A percentile compares a stretch with the other conserved stretches of the same genome.
These are phyloP conservation scores for Enteromius afrohamiltoni DNA, from an alignment of 2,797 vertebrate genomes.

Conservation along the genomic window DNA sequence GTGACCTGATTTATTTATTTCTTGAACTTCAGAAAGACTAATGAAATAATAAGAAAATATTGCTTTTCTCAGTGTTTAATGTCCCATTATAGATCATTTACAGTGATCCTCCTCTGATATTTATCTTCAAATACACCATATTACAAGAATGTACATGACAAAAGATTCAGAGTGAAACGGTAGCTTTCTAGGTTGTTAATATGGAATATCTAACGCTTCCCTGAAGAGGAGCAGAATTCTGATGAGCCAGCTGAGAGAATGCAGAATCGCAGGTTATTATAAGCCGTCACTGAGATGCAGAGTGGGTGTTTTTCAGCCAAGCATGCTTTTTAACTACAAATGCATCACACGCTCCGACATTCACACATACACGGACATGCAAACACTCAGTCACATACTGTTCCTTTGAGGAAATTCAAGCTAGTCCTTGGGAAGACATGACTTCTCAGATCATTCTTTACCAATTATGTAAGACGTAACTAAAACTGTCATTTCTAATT, in stretches of 20 bases:
- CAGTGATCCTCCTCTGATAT: constrained; percentile 4
- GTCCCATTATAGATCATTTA: background rate
- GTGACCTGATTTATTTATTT: background rate
- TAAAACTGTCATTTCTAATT: constrained; percentile 38
- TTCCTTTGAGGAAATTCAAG: constrained; percentile 33
- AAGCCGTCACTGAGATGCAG: constrained; percentile 61
- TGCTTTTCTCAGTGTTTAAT: background rate
- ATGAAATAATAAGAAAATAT: background rate
- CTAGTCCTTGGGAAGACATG: constrained; percentile 15
- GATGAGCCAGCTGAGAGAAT: constrained; percentile 63
- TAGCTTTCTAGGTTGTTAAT: constrained; percentile 64
- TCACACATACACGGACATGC: constrained; percentile 14
- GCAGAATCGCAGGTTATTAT: constrained; percentile 54
- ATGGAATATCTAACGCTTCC: constrained; percentile 65
- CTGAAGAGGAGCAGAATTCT: constrained; percentile 56
- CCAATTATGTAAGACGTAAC: constrained; percentile 15
- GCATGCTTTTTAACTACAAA: constrained; percentile 63
- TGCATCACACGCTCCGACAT: constrained; percentile 31
- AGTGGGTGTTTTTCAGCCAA: constrained; percentile 60
- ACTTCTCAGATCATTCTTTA: constrained; percentile 32
- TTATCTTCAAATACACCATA: background rate
- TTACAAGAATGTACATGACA: constrained; percentile 55
- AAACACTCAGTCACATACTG: constrained; percentile 11
- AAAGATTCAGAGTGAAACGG: constrained; percentile 48
- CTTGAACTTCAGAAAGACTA: background rate